phyloP scores from a whole-genome alignment of 2,888 invertebrate species.

The Germaria angustata region DNA sequence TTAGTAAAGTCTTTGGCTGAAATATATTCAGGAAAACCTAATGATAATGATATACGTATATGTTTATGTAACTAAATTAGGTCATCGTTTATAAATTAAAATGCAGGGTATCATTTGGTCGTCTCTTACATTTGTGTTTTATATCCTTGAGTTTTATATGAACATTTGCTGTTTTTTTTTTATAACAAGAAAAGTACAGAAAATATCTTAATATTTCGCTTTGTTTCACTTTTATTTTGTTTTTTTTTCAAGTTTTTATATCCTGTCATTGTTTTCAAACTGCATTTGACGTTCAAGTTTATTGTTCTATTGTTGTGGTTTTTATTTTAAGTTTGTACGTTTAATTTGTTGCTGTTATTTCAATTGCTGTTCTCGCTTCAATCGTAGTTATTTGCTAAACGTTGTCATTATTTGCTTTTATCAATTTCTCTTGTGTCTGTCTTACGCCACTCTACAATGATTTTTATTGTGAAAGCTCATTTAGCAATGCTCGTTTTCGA shows the following conservation, averaged over 20 bases:
- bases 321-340: conserved; percentile 21
- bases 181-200: neutral
- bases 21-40: no score
- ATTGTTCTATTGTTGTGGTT: conserved; percentile 56
- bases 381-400: conserved; percentile 30
- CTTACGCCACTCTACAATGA: conserved; percentile 30
- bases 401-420: conserved; percentile 62
- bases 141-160: conserved; percentile 32
- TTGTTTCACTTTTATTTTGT: conserved; percentile 45
- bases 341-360: conserved; percentile 16
- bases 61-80: neutral
- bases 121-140: neutral
- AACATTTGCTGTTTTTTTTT: conserved; percentile 24
- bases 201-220: conserved; percentile 29
- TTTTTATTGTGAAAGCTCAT: conserved; percentile 57
- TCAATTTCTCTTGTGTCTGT: conserved; percentile 55
- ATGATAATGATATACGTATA: no score
- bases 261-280: conserved; percentile 60
- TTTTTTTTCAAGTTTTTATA: conserved; percentile 34
- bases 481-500: conserved; percentile 22
- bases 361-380: neutral
- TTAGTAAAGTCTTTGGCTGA: no score
- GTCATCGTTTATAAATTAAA: no score
- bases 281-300: conserved; percentile 61
- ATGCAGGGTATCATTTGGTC: neutral